phyloP scores from a whole-genome alignment of 2,888 invertebrate species.

The Salpingus planirostris region DNA sequence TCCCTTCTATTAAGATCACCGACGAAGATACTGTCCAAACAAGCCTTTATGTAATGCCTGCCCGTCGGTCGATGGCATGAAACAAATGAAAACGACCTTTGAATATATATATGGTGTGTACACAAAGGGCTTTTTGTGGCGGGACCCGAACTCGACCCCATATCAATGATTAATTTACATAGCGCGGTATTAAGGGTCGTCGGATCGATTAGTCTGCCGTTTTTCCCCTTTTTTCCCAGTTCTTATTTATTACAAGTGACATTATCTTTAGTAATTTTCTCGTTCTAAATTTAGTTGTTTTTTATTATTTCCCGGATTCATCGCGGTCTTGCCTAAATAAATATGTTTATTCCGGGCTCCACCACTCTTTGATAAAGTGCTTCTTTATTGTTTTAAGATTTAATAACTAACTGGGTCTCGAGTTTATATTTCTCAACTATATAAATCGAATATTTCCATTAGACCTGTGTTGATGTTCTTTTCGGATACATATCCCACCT shows the following conservation, averaged over 20 bases:
- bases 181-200: too few relatives aligned
- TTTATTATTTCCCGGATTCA: too few relatives aligned
- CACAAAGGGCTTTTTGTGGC: constrained; percentile 11
- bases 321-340: constrained; percentile 8
- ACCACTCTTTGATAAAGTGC: constrained; percentile 10
- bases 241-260: constrained; percentile 11
- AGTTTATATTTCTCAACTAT: constrained; percentile 22
- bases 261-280: too few relatives aligned
- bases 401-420: constrained; percentile 15
- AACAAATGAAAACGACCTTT: constrained; percentile 16
- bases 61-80: constrained; percentile 13
- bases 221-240: constrained; percentile 7
- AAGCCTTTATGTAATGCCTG: constrained; percentile 14
- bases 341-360: constrained; percentile 8
- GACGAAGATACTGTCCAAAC: constrained; percentile 15
- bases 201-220: too few relatives aligned
- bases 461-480: constrained; percentile 28
- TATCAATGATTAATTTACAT: too few relatives aligned
- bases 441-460: constrained; percentile 32
- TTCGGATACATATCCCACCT: too few relatives aligned
- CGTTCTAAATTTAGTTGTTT: too few relatives aligned
- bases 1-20: constrained; percentile 13
- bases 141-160: constrained; percentile 3
- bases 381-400: constrained; percentile 20
- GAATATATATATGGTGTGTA: constrained; percentile 10